Base-by-base conservation (phyloP, 2,888 invertebrate genomes). In the Tetramorium bicarinatum region DNA sequence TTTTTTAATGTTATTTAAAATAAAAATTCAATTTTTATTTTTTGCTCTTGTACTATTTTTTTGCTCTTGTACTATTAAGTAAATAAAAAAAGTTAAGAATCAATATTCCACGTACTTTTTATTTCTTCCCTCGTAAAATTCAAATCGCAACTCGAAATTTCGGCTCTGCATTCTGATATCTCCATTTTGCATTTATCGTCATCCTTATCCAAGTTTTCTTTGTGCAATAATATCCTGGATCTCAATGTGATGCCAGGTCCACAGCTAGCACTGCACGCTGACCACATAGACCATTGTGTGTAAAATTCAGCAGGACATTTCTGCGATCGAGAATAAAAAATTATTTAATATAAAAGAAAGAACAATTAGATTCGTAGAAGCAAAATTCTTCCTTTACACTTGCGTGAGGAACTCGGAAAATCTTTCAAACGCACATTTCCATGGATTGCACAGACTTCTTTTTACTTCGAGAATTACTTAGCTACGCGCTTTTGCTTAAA, bases 261-360 rank as follows among this genome's bases (percentile, higher is more conserved):
- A 94, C 99, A 99, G 13, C 97, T 97, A 0, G 97, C 97, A 56
- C 97, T 97, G 95, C 99, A 99, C 0, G 98, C 97, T 80, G 98
- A 97, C 99, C 99, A 99, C 89, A 97, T 97, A 85, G 98, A 97
- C 99, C 99, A 99, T 25, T 95, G 94, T 1, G 95, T 95, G 82
- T 96, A 96, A 21, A 95, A 95, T 72, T 96, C 96, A 61, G 89
- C 86, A 0, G 95, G 95, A 85, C 95, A 95, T 59, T 93, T 93
- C 95, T 95, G 82, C 18, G 29, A n/a, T 21, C 13, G 11, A 54
- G n/a, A 66, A 64, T 49, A 3, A 64, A 38, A n/a, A 49, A 18
- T 66, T n/a, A 3, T 44, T 67, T 1, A 7, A 38, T 8, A 18
- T n/a, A 41, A 41, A 29, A 15, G n/a, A 47, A 29, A 49, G 13